Percentiles rank a stretch among this genome's conserved stretches.
Conservation (phyloP, 2,888 invertebrate genomes). For the Laspeyria flexula region DNA sequence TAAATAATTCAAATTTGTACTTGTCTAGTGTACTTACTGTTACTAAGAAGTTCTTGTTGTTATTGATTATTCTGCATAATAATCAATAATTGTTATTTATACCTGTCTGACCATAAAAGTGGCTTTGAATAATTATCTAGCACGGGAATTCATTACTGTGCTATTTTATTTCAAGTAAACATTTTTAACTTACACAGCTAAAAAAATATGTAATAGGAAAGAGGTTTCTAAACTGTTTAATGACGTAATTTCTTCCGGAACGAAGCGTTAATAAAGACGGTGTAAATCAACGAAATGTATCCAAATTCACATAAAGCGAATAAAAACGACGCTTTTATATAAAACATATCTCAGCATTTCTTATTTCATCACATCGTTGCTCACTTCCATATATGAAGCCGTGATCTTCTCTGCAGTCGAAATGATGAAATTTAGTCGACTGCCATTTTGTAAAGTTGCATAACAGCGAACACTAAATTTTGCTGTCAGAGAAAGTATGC, state of each 20-base stretch:
- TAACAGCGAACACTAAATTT: slow-evolving; percentile 83
- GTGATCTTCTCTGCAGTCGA: slow-evolving; percentile 75
- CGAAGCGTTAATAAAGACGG: slow-evolving; percentile 9
- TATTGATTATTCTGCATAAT: slow-evolving; percentile 55
- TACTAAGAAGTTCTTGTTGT: slow-evolving; percentile 46
- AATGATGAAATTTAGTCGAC: slow-evolving; percentile 84
- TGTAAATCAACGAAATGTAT: slow-evolving; percentile 17
- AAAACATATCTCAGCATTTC: slow-evolving; percentile 59
- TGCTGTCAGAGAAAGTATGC: slow-evolving; percentile 85
- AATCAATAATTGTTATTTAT: slow-evolving; percentile 43
- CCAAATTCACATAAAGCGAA: slow-evolving; percentile 18
- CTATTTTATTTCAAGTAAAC: slow-evolving; percentile 6
- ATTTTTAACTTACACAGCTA: slow-evolving; percentile 10
- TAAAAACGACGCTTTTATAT: slow-evolving; percentile 27
- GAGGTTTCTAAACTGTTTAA: slow-evolving; percentile 14
- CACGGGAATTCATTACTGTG: slow-evolving; percentile 5
- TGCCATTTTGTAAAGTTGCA: slow-evolving; percentile 81
- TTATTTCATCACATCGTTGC: slow-evolving; percentile 66
- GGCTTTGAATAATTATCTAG: slow-evolving; percentile 12
- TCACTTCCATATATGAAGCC: slow-evolving; percentile 70
- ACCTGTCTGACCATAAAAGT: slow-evolving; percentile 11
- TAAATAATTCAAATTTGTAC: no score
- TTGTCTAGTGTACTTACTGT: slow-evolving; percentile 33
- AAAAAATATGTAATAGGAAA: slow-evolving; percentile 13
- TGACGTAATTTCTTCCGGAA: slow-evolving; percentile 29